Base-by-base conservation (phyloP, 2,888 invertebrate species). In the Macaria notata region DNA sequence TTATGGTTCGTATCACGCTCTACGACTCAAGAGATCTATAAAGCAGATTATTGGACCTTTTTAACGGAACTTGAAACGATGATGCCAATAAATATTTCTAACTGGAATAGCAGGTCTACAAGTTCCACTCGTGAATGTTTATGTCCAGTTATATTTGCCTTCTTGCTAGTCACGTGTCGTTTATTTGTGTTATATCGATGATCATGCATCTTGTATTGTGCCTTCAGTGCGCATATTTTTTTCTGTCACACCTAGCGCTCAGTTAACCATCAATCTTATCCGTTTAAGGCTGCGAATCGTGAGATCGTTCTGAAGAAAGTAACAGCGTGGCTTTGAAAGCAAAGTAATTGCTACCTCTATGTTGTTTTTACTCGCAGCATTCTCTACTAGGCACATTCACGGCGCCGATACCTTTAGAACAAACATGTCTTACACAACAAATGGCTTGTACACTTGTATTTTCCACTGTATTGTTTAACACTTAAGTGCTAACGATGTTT, bases 271-370 rank as follows among this genome's bases (percentile, higher is more conserved):
- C 59, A 47, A 50, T 54, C 47, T 48, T 47, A 44, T 56, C 56
- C 63, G 62, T 70, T 57, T 66, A 68, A 63, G 64, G 64, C 58
- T 54, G 38, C 49, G 46, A 64, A 64, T 71, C 71, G 70, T 74
- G 69, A 71, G 69, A 74, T 69, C 63, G 61, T 63, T 63, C 66
- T 55, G 63, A 73, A 68, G 74, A 76, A 78, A 79, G 75, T 66
- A 69, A 62, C 63, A 64, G 63, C 63, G 72, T 69, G 68, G 67
- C 66, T 72, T 75, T 66, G 78, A 80, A 82, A 82, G 81, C 70
- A 72, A 82, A 76, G 73, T 81, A 79, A 81, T 80, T 79, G 70
- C 70, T 70, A 69, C 70, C 70, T 75, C 61, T 60, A 68, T 64
- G 72, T 69, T 63, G 73, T 55, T 64, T 54, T 55, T 59, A 59